phyloP scores from a whole-genome alignment of 2,113 vertebrate species.

The Melanostigma gelatinosum region DNA sequence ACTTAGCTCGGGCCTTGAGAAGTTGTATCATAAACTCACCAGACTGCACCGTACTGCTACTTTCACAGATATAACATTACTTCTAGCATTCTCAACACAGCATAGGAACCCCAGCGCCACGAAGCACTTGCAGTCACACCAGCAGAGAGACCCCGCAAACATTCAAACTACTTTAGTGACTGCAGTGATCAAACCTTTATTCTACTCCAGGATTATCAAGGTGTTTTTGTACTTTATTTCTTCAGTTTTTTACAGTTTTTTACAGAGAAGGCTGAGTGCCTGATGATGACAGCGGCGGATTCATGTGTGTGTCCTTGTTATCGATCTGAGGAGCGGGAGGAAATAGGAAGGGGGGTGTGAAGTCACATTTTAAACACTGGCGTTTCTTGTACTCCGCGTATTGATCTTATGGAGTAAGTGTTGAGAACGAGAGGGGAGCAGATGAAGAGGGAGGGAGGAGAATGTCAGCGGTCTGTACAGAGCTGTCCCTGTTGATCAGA shows the following conservation, averaged over 20 bases:
- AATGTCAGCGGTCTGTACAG: constrained; percentile 25
- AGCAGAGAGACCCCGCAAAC: too few species aligned
- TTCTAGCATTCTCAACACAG: too few species aligned
- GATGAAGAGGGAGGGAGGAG: constrained; percentile 5
- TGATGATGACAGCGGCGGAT: constrained; percentile 27
- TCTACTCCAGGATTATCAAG: background rate
- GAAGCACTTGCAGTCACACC: too few species aligned
- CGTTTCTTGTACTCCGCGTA: constrained; percentile 28
- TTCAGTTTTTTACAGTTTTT: too few species aligned
- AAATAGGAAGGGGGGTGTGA: constrained; percentile 28
- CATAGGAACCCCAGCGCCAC: too few species aligned
- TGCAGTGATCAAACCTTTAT: background rate
- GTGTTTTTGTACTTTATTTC: background rate
- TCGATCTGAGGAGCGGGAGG: constrained; percentile 21
- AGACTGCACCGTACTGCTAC: too few species aligned
- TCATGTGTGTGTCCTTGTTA: constrained; percentile 9
- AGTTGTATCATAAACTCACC: too few species aligned
- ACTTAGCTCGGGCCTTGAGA: too few species aligned
- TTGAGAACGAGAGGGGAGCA: constrained; percentile 1
- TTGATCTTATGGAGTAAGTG: constrained; percentile 34
- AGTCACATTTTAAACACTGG: constrained; percentile 52
- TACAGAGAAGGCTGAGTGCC: constrained; percentile 13
- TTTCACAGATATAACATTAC: too few species aligned
- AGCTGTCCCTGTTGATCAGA: background rate
- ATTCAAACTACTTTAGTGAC: background rate